phyloP scores from a whole-genome alignment of 2,888 invertebrate genomes.

The Caenorhabditis sinica region DNA sequence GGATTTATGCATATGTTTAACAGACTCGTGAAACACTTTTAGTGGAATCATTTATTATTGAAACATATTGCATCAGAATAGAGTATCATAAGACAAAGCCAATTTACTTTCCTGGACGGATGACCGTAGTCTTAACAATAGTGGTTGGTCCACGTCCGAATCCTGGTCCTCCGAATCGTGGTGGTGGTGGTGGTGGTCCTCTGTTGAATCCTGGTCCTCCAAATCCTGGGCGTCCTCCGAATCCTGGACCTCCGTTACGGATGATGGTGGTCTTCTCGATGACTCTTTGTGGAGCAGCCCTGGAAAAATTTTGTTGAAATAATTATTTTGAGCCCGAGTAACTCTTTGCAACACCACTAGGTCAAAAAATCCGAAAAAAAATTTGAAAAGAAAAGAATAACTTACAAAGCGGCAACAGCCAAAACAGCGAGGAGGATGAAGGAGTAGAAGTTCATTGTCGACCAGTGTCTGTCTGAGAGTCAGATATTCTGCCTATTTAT shows the following conservation, averaged over 20 bases:
- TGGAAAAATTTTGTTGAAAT: too few relatives aligned
- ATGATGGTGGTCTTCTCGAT: slow-evolving; percentile 66
- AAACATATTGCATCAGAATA: slow-evolving; percentile 8
- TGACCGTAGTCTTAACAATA: slow-evolving; percentile 38
- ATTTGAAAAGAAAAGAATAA: slow-evolving; percentile 8
- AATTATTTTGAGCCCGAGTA: too few relatives aligned
- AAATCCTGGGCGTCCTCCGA: slow-evolving; percentile 36
- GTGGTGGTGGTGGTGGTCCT: slow-evolving; percentile 51
- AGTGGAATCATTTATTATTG: slow-evolving; percentile 12
- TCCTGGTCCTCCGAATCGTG: slow-evolving; percentile 36
- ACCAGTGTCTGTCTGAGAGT: slow-evolving; percentile 16
- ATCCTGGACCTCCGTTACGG: slow-evolving; percentile 33
- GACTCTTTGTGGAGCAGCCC: slow-evolving; percentile 63
- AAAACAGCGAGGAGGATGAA: slow-evolving; percentile 61
- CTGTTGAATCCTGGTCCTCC: slow-evolving; percentile 49
- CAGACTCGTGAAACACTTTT: not conserved
- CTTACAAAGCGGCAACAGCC: slow-evolving; percentile 64
- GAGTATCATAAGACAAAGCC: not conserved
- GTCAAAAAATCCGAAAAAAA: slow-evolving; percentile 9
- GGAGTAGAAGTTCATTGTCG: slow-evolving; percentile 63
- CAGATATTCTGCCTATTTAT: slow-evolving; percentile 35
- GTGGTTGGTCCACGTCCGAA: slow-evolving; percentile 24
- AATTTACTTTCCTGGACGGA: slow-evolving; percentile 42
- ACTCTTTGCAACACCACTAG: too few relatives aligned
- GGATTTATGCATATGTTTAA: too few relatives aligned